phyloP scores from a whole-genome alignment of 2,113 vertebrate species.

The Solenodon paradoxus region DNA sequence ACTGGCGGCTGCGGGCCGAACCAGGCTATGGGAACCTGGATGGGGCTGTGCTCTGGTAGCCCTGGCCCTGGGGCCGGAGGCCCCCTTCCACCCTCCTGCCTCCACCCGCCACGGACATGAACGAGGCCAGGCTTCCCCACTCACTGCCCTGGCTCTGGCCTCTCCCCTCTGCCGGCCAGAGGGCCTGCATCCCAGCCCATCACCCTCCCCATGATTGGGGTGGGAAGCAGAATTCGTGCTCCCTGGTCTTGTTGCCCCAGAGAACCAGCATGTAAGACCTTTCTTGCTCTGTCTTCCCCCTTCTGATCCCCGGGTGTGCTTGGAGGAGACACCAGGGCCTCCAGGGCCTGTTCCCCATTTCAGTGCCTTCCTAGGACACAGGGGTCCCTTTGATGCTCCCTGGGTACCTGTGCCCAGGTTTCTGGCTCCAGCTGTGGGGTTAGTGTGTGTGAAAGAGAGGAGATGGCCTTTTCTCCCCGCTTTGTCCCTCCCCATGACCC shows the following conservation, averaged over 20 bases:
- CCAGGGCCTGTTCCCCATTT: slow-evolving; percentile 49
- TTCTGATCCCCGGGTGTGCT: slow-evolving; percentile 6
- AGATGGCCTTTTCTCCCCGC: not conserved
- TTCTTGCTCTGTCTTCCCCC: not conserved
- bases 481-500: not conserved
- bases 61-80: slow-evolving; percentile 52
- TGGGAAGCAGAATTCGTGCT: not conserved
- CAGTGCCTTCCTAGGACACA: slow-evolving; percentile 75
- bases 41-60: slow-evolving; percentile 91
- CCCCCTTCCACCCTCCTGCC: slow-evolving; percentile 22
- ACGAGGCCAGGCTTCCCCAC: not conserved
- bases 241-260: not conserved
- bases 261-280: slow-evolving; percentile 56
- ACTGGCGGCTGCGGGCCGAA: slow-evolving; percentile 90
- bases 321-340: slow-evolving; percentile 41
- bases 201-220: not conserved
- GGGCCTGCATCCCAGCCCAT: not conserved
- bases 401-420: slow-evolving; percentile 33
- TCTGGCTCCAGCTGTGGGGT: not conserved
- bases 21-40: slow-evolving; percentile 88
- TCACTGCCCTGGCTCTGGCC: not conserved
- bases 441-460: not conserved
- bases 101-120: not conserved
- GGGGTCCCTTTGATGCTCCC: slow-evolving; percentile 37
- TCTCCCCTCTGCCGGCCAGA: slow-evolving; percentile 61